phyloP scores from a whole-genome alignment of 1,140 invertebrate genomes.

The Papilio aristodemus region DNA sequence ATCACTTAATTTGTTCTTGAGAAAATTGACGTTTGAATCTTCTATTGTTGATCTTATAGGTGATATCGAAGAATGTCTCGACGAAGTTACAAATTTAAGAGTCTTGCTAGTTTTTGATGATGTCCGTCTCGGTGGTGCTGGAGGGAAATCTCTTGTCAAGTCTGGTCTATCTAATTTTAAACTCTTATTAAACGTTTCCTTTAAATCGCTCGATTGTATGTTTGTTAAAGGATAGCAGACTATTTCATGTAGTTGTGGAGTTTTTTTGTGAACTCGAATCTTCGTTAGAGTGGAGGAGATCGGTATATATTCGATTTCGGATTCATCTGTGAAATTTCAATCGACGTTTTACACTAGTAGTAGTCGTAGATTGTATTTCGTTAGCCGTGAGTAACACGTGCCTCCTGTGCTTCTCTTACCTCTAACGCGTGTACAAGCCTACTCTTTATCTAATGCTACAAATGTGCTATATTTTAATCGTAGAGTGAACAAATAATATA shows the following conservation, averaged over 20 bases:
- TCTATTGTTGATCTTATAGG: constrained; percentile 43
- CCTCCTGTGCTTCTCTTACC: constrained; percentile 64
- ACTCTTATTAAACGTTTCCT: constrained; percentile 10
- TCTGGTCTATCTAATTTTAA: constrained; percentile 41
- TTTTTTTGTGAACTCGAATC: constrained; percentile 87
- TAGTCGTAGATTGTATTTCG: constrained; percentile 43
- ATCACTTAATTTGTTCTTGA: constrained; percentile 82
- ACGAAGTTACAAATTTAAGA: constrained; percentile 83
- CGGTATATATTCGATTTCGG: constrained; percentile 90
- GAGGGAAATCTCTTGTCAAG: constrained; percentile 67
- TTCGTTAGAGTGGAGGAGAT: constrained; percentile 89
- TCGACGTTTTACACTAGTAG: constrained; percentile 45
- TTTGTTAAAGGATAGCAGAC: constrained; percentile 82
- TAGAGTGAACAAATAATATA: constrained; percentile 43
- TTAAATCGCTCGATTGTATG: constrained; percentile 50
- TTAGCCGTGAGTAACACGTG: constrained; percentile 69
- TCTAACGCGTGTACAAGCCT: constrained; percentile 61
- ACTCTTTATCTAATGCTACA: constrained; percentile 55
- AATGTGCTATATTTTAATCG: constrained; percentile 42
- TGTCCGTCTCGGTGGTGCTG: constrained; percentile 85
- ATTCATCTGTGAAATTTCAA: constrained; percentile 84
- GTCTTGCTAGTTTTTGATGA: constrained; percentile 88
- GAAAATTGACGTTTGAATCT: constrained; percentile 80
- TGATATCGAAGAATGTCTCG: constrained; percentile 57
- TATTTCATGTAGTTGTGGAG: constrained; percentile 74